Conservation (phyloP, 1,140 invertebrate species). For the Lepeophtheirus salmonis region DNA sequence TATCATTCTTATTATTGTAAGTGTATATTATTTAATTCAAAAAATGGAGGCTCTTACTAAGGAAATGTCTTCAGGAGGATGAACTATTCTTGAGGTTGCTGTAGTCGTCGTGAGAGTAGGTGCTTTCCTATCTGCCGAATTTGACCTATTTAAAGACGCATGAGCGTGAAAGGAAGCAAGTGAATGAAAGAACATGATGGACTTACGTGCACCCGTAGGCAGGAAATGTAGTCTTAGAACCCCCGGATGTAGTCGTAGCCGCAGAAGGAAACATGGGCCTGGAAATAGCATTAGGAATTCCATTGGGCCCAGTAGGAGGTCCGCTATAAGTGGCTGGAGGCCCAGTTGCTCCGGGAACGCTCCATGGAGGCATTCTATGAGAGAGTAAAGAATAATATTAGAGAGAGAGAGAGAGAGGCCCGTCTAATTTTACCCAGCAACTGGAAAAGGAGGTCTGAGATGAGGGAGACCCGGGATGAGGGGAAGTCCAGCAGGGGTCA, state of each 20-base stretch:
- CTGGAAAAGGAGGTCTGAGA: conserved; percentile 46
- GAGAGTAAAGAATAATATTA: background rate
- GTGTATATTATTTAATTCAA: too few relatives aligned
- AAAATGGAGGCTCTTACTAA: too few relatives aligned
- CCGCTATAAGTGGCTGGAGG: conserved; percentile 19
- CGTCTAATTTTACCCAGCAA: conserved; percentile 36
- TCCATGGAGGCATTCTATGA: conserved; percentile 11
- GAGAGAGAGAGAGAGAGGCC: background rate
- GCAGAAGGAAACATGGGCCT: conserved; percentile 28
- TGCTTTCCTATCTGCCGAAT: conserved; percentile 36
- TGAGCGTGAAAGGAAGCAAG: too few relatives aligned
- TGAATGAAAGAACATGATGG: conserved; percentile 16
- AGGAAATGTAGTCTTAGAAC: conserved; percentile 26
- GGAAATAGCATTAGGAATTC: conserved; percentile 20
- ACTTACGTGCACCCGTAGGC: conserved; percentile 19
- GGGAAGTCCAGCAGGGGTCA: conserved; percentile 21
- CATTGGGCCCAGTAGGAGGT: conserved; percentile 18
- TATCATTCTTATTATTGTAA: too few relatives aligned
- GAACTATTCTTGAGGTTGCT: conserved; percentile 72
- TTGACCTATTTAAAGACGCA: conserved; percentile 27
- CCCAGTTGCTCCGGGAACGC: conserved; percentile 11
- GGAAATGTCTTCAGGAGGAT: conserved; percentile 81
- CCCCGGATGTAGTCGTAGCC: conserved; percentile 25
- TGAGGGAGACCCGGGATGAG: conserved; percentile 17
- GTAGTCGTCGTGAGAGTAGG: conserved; percentile 55